Evolutionary conservation across 2,888 invertebrate species (phyloP), one percentile per base, ranked within the genome.

Genomic region (Drosophila pseudotalamancana): DNA sequence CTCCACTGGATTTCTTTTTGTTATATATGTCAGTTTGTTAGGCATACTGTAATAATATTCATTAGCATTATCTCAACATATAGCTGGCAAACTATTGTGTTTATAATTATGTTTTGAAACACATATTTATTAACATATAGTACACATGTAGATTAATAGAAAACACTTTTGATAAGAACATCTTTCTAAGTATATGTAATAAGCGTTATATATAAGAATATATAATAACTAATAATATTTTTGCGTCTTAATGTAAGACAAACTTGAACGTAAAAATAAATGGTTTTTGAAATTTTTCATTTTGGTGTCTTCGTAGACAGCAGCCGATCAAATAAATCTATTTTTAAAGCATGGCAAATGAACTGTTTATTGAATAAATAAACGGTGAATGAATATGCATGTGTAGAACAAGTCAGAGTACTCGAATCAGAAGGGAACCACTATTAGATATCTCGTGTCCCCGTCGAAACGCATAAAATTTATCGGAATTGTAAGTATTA

Each of bases 271-370:
- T 43, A 43, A 45, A 62, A 50, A 51, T 18, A 27, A 34, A 59
- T 12, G 42, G 43, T 55, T 65, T 55, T 29, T 18, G 16, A 19
- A 55, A 27, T 27, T 45, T 18, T 32, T 27, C 29, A 35, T 19
- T 48, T 35, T 49, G 25, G 21, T 32, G n/a, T 25, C 50, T 6
- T 25, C 23, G 29, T 35, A 43, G 9, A 42, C 31, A 43, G 21
- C 23, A 37, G 37, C 11, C 8, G 37, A n/a, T 66, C 25, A 42
- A 35, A 66, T 66, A 57, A 27, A 48, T 37, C 51, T 66, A 64
- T 65, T 66, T 66, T 37, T 66, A 66, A 46, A 65, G 40, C 51
- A 42, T 56, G 66, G 66, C 66, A 65, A 45, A 45, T 56, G 43
- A 25, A 53, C 25, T 42, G 50, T 42, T 50, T 66, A 48, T 37